These are phyloP conservation scores for Mastigias papua DNA, from an alignment of 30 jellyfish, hydroid and myxozoan species.

Conservation along the genomic window DNA sequence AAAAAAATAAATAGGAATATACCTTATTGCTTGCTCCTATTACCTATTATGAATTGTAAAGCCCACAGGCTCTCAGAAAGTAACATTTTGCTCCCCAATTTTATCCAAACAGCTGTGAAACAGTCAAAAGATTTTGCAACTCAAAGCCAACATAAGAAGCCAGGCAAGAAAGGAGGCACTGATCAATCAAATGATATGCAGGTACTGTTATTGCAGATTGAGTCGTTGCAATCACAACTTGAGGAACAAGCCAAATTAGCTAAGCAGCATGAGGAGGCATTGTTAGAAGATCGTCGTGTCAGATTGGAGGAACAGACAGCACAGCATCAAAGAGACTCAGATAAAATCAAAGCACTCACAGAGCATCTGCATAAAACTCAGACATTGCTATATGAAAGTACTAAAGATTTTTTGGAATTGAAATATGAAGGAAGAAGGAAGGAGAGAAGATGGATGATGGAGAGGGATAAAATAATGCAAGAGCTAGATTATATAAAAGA, in stretches of 20 bases:
- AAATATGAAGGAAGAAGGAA: slow-evolving; percentile 88
- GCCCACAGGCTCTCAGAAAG: neutral
- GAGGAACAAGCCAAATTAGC: slow-evolving; percentile 88
- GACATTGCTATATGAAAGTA: slow-evolving; percentile 87
- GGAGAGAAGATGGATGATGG: slow-evolving; percentile 95
- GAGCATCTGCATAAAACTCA: slow-evolving; percentile 89
- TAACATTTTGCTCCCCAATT: neutral
- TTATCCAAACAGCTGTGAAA: neutral
- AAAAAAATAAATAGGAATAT: no score
- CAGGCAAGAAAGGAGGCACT: slow-evolving; percentile 5
- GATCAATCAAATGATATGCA: slow-evolving; percentile 57
- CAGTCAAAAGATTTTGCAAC: neutral
- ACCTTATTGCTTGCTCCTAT: no score
- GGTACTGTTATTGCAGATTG: slow-evolving; percentile 72
- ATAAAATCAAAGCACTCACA: slow-evolving; percentile 83
- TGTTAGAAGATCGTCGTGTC: slow-evolving; percentile 86
- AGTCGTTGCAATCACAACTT: slow-evolving; percentile 88
- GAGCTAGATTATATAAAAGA: slow-evolving; percentile 85
- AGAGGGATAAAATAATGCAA: slow-evolving; percentile 87
- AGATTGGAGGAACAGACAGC: slow-evolving; percentile 86
- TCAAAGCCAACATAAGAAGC: slow-evolving; percentile 6
- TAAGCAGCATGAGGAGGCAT: slow-evolving; percentile 79
- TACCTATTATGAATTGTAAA: neutral
- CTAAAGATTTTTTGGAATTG: slow-evolving; percentile 88
- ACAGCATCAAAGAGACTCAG: slow-evolving; percentile 82